Evolutionary conservation across 2,113 vertebrate species (phyloP).

Genomic region (Miniopterus natalensis): DNA sequence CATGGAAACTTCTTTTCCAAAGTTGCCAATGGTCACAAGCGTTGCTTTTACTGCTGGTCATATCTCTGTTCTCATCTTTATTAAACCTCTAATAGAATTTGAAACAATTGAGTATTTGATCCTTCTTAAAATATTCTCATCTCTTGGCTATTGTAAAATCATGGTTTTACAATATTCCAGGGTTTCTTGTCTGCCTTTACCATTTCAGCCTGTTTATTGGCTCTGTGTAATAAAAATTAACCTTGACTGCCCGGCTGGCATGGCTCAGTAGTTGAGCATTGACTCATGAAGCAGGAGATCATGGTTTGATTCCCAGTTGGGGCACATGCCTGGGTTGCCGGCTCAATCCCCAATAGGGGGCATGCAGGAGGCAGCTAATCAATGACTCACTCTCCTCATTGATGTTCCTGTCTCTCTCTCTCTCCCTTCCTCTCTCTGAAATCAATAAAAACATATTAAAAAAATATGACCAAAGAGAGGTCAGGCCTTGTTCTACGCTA

Average conservation of each 20-base stretch:
- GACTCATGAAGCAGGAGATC: no score
- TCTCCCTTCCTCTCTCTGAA: no score
- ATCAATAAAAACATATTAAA: no score
- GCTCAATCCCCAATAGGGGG: no score
- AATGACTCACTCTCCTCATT: no score
- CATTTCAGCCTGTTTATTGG: background rate
- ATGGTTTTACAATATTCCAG: background rate
- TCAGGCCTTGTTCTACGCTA: background rate
- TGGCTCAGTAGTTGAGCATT: no score
- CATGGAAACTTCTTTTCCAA: background rate
- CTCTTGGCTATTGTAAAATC: background rate
- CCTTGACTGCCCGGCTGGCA: no score
- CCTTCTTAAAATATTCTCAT: background rate
- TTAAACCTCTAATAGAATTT: background rate
- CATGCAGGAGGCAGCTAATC: no score
- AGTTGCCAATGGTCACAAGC: no score
- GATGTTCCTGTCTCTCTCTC: no score
- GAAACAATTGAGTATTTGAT: background rate
- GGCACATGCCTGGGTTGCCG: no score
- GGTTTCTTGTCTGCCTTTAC: background rate
- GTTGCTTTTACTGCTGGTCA: background rate
- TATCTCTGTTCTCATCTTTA: background rate
- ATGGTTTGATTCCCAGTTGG: no score
- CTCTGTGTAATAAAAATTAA: background rate
- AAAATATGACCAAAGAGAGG: background rate